Base-by-base conservation (phyloP, 2,797 vertebrate species). In the Lithobates sylvaticus region DNA sequence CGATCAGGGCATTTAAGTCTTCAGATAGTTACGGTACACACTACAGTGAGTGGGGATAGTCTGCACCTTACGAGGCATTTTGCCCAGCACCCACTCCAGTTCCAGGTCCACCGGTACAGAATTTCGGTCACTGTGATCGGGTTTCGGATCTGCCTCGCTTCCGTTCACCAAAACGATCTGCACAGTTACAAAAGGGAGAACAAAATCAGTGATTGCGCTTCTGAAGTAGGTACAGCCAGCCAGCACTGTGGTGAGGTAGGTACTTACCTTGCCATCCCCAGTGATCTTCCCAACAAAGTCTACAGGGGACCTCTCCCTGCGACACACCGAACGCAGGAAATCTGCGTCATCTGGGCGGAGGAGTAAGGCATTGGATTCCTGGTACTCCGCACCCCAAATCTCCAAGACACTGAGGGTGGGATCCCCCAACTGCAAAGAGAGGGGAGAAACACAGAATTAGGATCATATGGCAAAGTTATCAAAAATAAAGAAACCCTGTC, bases 331-430 rank as follows among this genome's bases (percentile, higher is more conserved):
- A 85, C 90, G 93, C 83, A 98, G 91, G 89, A 95, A 97, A 82
- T 84, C 87, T 0, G 89, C 89, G 74, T 96, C 90, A 0, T 91
- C 50, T 0, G 95, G 89, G 3, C 90, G 94, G 74, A 97, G 92
- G 86, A 99, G 93, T 81, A 99, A 91, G 1, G 97, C 97, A 0
- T 99, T 98, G 74, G 97, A 97, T 90, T 98, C 97, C 92, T 99
- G 97, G 91, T 99, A 99, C 90, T 99, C 97, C 0, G 97, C 97
- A 3, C 97, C 97, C 97, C 97, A 99, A 74, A 98, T 93, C 94
- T 99, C 97, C 90, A 98, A 88, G 89, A 97, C 94, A 13, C 96
- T 99, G 89, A 99, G 88, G 0, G 97, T 98, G 2, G 97, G 97
- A 90, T 99, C 97, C 3, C 96, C 97, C 26, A 95, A 95, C 97